phyloP scores from a whole-genome alignment of 2,797 vertebrate genomes.

The Pelochelys cantorii region DNA sequence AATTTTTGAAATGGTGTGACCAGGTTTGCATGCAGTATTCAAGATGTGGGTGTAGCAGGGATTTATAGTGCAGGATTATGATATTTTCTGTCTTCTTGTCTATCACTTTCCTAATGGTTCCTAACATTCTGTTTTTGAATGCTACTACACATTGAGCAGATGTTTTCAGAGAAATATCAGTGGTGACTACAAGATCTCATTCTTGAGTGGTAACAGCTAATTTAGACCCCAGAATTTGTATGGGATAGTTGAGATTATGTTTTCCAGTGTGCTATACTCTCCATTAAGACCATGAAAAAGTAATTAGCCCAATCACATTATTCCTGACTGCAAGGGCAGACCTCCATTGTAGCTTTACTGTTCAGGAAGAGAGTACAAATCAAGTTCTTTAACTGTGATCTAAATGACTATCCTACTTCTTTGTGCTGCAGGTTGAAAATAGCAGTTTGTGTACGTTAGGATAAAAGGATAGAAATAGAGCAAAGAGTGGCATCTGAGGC shows the following conservation, averaged over 20 bases:
- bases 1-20: neutral
- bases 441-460: neutral
- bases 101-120: neutral
- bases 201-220: too few species aligned
- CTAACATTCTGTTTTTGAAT: neutral
- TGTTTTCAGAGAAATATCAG: neutral
- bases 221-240: too few species aligned
- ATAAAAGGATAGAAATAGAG: neutral
- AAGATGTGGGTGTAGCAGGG: neutral
- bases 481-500: neutral
- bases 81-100: neutral
- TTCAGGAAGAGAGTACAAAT: neutral
- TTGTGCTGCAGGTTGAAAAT: neutral
- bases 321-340: neutral
- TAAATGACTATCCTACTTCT: neutral
- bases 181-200: neutral
- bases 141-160: neutral
- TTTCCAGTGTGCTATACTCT: neutral
- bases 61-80: neutral
- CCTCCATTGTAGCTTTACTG: constrained; percentile 10
- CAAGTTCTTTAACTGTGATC: neutral
- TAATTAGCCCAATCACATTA: neutral
- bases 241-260: too few species aligned
- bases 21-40: neutral
- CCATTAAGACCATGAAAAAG: neutral